Percentiles rank a stretch among this genome's conserved stretches.
Evolutionary conservation across 2,888 invertebrate genomes (phyloP).

Genomic region (Lasioglossum leucozonium): DNA sequence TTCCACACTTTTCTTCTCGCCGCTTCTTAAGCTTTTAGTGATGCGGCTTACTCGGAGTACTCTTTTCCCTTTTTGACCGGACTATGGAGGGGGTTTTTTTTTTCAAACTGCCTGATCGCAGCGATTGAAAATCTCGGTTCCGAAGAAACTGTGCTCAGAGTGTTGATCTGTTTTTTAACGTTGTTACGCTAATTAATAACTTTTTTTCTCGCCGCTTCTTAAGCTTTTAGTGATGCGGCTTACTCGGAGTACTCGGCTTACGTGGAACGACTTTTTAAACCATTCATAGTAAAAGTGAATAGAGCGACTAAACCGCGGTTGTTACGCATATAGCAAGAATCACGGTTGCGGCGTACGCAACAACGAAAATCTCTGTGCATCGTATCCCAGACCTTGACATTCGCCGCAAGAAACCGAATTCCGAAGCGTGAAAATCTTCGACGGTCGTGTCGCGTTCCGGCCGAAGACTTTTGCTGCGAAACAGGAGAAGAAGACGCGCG

Average conservation of each 20-base stretch:
- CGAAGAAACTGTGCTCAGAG: too few relatives aligned
- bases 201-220: background rate
- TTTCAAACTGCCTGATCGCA: too few relatives aligned
- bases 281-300: background rate
- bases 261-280: background rate
- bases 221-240: background rate
- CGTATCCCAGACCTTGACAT: constrained; percentile 66
- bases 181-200: too few relatives aligned
- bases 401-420: constrained; percentile 49
- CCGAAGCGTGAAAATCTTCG: constrained; percentile 43
- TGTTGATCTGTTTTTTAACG: too few relatives aligned
- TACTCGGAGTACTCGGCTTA: background rate
- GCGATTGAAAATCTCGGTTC: too few relatives aligned
- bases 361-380: constrained; percentile 39
- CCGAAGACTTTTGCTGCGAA: constrained; percentile 14
- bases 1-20: background rate
- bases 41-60: background rate
- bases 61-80: too few relatives aligned
- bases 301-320: background rate
- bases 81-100: too few relatives aligned
- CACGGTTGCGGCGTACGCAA: background rate
- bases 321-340: background rate
- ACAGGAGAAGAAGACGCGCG: constrained; percentile 6
- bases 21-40: background rate
- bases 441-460: constrained; percentile 11